Evolutionary conservation across 1,140 invertebrate species (phyloP).

Genomic region (Lineus longissimus): DNA sequence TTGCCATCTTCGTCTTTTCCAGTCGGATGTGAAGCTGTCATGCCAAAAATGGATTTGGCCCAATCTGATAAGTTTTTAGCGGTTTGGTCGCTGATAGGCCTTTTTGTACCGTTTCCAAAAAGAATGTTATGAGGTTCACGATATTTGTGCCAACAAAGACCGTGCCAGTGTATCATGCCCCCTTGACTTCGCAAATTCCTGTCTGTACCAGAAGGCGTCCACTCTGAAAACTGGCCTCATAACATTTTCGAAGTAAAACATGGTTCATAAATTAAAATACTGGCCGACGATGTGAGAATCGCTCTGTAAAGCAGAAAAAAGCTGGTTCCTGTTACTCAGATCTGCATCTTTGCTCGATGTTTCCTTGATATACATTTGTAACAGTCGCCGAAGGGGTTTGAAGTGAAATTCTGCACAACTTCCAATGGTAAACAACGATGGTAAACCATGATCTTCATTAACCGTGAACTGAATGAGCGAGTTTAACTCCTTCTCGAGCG

Average conservation of each 20-base stretch:
- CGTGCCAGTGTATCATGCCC: too few relatives aligned
- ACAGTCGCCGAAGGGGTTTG: not conserved
- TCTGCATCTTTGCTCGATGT: too few relatives aligned
- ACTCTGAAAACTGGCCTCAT: constrained; percentile 20
- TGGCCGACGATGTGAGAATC: too few relatives aligned
- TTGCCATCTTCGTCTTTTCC: constrained; percentile 18
- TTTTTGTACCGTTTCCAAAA: constrained; percentile 20
- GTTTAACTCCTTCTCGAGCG: not conserved
- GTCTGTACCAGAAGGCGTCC: constrained; percentile 15
- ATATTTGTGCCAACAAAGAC: too few relatives aligned
- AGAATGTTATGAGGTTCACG: constrained; percentile 23
- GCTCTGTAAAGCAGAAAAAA: too few relatives aligned
- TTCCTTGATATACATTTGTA: too few relatives aligned
- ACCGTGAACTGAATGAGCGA: not conserved
- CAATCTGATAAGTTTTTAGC: constrained; percentile 12
- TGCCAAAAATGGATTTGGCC: constrained; percentile 11
- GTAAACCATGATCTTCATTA: not conserved
- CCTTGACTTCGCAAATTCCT: too few relatives aligned
- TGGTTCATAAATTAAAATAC: constrained; percentile 22
- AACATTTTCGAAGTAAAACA: too few relatives aligned
- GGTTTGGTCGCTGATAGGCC: constrained; percentile 14
- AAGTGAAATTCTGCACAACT: not conserved
- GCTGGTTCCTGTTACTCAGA: not conserved
- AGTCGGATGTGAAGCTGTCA: constrained; percentile 18
- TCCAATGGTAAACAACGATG: not conserved